Conservation (phyloP, 2,888 invertebrate species). For the Scaptomyza reducta region DNA sequence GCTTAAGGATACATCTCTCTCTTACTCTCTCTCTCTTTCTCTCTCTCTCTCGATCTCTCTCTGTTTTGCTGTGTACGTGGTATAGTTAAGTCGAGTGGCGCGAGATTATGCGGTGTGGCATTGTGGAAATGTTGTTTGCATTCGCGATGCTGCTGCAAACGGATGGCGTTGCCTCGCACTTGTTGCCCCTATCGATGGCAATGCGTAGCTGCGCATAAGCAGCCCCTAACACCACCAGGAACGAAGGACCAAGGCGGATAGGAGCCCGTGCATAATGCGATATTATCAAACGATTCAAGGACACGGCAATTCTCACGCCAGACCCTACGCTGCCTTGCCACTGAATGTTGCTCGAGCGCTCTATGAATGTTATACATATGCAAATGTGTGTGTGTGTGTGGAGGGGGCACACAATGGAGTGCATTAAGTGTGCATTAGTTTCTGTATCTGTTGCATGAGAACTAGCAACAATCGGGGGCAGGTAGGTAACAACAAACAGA, state of each 20-base stretch:
- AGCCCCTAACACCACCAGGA: constrained; percentile 25
- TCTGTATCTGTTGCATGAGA: constrained; percentile 49
- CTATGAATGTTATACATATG: constrained; percentile 42
- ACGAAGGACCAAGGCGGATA: neutral
- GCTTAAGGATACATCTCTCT: too few relatives aligned
- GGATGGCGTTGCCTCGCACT: constrained; percentile 26
- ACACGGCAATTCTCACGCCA: constrained; percentile 70
- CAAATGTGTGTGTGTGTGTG: constrained; percentile 29
- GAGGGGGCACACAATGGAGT: constrained; percentile 35
- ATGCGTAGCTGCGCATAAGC: constrained; percentile 59
- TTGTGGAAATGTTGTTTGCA: constrained; percentile 2
- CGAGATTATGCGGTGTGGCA: neutral
- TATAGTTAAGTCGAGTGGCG: constrained; percentile 7
- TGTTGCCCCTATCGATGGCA: constrained; percentile 42
- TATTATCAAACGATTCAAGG: constrained; percentile 64
- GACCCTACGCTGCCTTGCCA: neutral
- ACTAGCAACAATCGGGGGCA: neutral
- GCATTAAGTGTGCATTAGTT: constrained; percentile 51
- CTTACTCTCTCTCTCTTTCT: too few relatives aligned
- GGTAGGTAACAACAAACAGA: neutral
- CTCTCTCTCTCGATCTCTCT: too few relatives aligned
- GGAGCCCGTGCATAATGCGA: constrained; percentile 55
- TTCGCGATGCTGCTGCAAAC: neutral
- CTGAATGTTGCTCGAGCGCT: too few relatives aligned
- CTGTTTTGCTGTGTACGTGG: neutral